Conservation (phyloP, 2,888 invertebrate genomes). For the Ormyrus rosae region DNA sequence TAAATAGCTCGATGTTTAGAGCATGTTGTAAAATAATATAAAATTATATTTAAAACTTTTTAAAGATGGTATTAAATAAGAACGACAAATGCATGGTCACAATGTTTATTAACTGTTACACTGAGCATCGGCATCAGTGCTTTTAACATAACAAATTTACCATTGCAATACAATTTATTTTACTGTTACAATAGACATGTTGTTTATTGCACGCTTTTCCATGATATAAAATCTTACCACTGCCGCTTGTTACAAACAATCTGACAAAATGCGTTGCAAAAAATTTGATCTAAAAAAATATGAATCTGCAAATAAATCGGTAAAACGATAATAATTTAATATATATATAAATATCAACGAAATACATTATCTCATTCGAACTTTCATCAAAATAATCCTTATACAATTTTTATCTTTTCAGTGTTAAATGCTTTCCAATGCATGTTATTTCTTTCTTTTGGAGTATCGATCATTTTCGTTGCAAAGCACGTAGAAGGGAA, state of each 20-base stretch:
- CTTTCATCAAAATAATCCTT: conserved; percentile 41
- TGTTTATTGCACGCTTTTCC: conserved; percentile 72
- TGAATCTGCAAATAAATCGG: conserved; percentile 67
- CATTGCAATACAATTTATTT: conserved; percentile 70
- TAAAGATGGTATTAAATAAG: conserved; percentile 33
- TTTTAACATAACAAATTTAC: conserved; percentile 69
- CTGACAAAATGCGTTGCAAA: conserved; percentile 64
- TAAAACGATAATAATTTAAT: conserved; percentile 72
- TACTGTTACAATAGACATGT: conserved; percentile 72
- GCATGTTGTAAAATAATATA: conserved; percentile 10
- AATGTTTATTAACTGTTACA: conserved; percentile 71
- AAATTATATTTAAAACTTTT: conserved; percentile 20
- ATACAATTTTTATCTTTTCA: conserved; percentile 28
- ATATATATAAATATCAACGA: conserved; percentile 73
- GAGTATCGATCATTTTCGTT: conserved; percentile 32
- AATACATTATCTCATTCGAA: conserved; percentile 63
- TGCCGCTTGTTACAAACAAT: conserved; percentile 69
- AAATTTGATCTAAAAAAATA: conserved; percentile 67
- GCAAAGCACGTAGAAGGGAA: conserved; percentile 32
- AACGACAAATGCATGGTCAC: conserved; percentile 67
- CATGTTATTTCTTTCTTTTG: conserved; percentile 20
- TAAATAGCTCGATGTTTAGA: conserved; percentile 9
- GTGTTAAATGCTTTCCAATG: conserved; percentile 26
- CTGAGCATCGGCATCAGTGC: conserved; percentile 66
- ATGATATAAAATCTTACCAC: conserved; percentile 71